Conservation (phyloP, 30 jellyfish, hydroid and myxozoan genomes). For the Euphysa ruthae region DNA sequence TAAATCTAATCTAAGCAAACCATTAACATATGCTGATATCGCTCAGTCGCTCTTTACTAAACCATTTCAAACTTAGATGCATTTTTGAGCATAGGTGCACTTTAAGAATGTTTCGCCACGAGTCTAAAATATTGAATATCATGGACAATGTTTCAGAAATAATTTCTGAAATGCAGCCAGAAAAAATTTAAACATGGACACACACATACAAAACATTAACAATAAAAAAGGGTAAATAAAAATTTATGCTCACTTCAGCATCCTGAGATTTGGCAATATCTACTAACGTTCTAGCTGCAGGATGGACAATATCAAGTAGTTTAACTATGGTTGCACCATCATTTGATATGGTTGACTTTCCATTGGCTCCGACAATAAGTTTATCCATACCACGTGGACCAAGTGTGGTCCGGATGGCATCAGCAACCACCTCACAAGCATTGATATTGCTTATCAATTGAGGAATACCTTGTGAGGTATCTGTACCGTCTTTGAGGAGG, state of each 20-base stretch:
- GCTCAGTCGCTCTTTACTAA: no score
- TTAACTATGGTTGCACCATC: slow-evolving; percentile 94
- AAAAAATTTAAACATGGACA: no score
- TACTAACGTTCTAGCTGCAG: slow-evolving; percentile 94
- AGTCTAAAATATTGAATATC: no score
- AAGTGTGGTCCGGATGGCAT: slow-evolving; percentile 96
- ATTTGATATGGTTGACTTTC: slow-evolving; percentile 90
- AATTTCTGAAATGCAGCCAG: no score
- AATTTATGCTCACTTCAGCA: slow-evolving; percentile 99
- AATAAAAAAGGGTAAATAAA: no score
- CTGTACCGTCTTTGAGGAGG: slow-evolving; percentile 96
- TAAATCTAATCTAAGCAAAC: no score
- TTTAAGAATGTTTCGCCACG: no score
- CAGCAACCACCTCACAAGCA: slow-evolving; percentile 99
- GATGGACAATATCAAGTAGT: slow-evolving; percentile 84
- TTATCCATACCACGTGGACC: slow-evolving; percentile 99
- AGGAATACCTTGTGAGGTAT: slow-evolving; percentile 98
- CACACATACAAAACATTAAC: no score
- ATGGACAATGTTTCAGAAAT: no score
- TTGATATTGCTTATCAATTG: slow-evolving; percentile 92
- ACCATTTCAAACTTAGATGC: no score
- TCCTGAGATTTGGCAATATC: slow-evolving; percentile 97
- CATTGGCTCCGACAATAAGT: slow-evolving; percentile 77
- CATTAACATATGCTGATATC: no score
- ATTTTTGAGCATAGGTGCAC: no score